These are phyloP conservation scores for Gastrophysa polygoni DNA, from an alignment of 2,888 invertebrate genomes.

Conservation along the genomic window DNA sequence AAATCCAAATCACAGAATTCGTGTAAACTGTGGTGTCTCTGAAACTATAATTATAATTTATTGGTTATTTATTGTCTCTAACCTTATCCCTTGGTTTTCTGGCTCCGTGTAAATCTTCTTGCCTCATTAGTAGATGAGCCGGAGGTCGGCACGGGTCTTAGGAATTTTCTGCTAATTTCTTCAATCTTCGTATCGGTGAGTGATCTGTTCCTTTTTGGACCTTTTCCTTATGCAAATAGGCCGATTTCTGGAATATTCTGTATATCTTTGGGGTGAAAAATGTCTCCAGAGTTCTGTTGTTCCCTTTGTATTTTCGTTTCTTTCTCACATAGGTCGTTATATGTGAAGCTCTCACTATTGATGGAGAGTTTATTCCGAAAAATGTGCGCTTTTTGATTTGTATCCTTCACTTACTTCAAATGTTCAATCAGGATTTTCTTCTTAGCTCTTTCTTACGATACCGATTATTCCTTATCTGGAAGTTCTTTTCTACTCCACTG, in stretches of 20 bases:
- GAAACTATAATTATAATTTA: too few species aligned
- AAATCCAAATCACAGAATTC: too few species aligned
- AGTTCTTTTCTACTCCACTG: too few species aligned
- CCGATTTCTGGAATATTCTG: neutral
- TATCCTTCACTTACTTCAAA: too few species aligned
- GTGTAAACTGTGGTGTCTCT: too few species aligned
- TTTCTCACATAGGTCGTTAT: neutral
- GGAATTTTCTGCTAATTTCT: conserved; percentile 2
- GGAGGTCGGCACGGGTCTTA: neutral
- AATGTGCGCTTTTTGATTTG: neutral
- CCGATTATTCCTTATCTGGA: too few species aligned
- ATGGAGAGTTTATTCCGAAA: neutral
- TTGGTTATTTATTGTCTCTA: too few species aligned
- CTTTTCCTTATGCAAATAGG: neutral
- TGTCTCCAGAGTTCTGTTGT: conserved; percentile 3
- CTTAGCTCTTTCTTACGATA: too few species aligned
- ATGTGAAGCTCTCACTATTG: neutral
- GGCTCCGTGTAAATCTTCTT: neutral
- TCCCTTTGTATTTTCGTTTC: neutral
- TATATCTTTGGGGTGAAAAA: neutral
- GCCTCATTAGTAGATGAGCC: conserved; percentile 4
- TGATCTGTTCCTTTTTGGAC: conserved; percentile 2
- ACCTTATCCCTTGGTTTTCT: neutral
- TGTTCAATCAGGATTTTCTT: too few species aligned
- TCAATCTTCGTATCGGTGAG: neutral